phyloP scores from a whole-genome alignment of 2,113 vertebrate genomes.

The Cromileptes altivelis region DNA sequence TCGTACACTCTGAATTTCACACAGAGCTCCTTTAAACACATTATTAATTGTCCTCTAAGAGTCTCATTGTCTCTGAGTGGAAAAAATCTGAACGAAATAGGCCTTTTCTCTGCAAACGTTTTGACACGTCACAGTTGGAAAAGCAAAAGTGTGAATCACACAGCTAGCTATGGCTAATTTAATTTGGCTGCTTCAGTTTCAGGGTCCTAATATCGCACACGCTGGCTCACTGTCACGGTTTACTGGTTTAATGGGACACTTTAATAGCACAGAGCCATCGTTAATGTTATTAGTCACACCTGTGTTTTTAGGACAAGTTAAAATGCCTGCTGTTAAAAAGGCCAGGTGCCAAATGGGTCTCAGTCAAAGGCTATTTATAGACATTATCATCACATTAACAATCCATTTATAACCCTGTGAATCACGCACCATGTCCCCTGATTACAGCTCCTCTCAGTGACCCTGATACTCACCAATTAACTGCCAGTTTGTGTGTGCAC shows the following conservation, averaged over 20 bases:
- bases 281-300: neutral
- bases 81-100: neutral
- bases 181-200: neutral
- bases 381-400: neutral
- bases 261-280: neutral
- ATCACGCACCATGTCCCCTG: neutral
- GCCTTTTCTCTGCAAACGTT: neutral
- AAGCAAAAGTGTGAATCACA: neutral
- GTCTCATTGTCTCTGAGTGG: neutral
- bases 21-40: too few species aligned
- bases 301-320: neutral
- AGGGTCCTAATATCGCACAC: neutral
- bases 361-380: neutral
- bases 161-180: neutral
- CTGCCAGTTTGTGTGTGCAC: neutral
- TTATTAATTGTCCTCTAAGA: too few species aligned
- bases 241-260: neutral
- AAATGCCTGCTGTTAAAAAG: neutral
- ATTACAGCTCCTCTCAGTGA: neutral
- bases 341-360: neutral
- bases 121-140: neutral
- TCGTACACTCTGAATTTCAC: too few species aligned
- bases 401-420: constrained; percentile 7
- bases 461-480: neutral
- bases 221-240: neutral